Conservation (phyloP, 2,113 vertebrate species). For the Rousettus leschenaultii region DNA sequence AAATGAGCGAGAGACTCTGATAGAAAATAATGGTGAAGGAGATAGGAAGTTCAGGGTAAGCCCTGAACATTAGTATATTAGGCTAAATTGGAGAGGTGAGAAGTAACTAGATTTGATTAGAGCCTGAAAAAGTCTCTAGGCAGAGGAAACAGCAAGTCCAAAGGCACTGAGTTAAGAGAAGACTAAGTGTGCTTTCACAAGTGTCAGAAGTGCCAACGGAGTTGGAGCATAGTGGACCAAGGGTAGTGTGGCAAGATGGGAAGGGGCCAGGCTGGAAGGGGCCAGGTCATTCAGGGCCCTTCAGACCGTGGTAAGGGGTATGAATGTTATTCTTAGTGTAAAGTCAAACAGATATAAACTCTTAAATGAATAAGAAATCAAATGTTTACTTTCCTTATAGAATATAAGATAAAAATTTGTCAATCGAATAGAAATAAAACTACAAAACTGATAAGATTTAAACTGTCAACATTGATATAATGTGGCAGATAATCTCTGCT, state of each 20-base stretch:
- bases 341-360: not conserved
- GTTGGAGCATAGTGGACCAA: not conserved
- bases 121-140: not conserved
- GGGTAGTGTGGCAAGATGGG: not conserved
- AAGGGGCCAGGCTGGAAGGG: not conserved
- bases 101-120: not conserved
- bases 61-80: not conserved
- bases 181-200: not conserved
- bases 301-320: not conserved
- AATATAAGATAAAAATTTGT: not conserved
- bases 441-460: not conserved
- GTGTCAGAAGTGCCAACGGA: not conserved
- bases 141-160: not conserved
- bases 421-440: not conserved
- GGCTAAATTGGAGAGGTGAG: not conserved
- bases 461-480: not conserved
- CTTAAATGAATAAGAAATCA: not conserved
- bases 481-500: not conserved
- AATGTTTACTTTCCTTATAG: not conserved
- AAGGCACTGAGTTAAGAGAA: not conserved
- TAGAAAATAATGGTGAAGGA: not conserved
- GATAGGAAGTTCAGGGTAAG: not conserved
- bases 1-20: not conserved
- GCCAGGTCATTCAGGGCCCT: no score
- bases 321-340: not conserved